These are phyloP conservation scores for Corythoichthys haematopterus DNA, from an alignment of 2,113 vertebrate genomes.

Conservation along the genomic window DNA sequence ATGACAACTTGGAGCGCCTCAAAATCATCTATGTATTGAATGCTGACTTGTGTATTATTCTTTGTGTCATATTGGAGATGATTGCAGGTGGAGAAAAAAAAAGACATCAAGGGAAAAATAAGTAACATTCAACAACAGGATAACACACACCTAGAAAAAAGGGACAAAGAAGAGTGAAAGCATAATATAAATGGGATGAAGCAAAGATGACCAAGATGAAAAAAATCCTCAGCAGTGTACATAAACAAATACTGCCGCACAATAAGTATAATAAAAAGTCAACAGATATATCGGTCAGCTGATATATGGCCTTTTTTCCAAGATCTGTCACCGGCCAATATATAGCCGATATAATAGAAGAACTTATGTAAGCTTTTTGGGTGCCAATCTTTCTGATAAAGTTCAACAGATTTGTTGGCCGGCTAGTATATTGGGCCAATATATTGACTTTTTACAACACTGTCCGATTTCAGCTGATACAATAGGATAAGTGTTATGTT, in stretches of 20 bases:
- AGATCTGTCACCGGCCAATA: too few species aligned
- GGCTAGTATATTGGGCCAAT: too few species aligned
- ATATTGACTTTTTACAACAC: too few species aligned
- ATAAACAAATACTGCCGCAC: slow-evolving; percentile 7
- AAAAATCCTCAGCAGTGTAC: not conserved
- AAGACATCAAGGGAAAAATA: slow-evolving; percentile 4
- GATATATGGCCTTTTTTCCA: too few species aligned
- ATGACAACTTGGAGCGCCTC: not conserved
- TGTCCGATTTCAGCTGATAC: too few species aligned
- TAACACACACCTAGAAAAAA: not conserved
- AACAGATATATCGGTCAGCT: too few species aligned
- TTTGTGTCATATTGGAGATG: slow-evolving; percentile 38
- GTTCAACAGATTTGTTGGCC: too few species aligned
- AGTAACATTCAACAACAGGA: not conserved
- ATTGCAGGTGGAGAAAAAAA: slow-evolving; percentile 22
- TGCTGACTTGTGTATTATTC: not conserved
- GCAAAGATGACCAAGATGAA: not conserved
- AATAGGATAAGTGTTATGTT: too few species aligned
- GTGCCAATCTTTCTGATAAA: too few species aligned
- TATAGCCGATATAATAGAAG: too few species aligned
- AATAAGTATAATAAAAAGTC: not conserved
- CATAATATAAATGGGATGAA: not conserved
- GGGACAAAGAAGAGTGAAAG: not conserved
- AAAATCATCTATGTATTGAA: not conserved
- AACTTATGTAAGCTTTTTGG: too few species aligned